Conservation (phyloP, 2,113 vertebrate genomes). For the Petaurus breviceps region DNA sequence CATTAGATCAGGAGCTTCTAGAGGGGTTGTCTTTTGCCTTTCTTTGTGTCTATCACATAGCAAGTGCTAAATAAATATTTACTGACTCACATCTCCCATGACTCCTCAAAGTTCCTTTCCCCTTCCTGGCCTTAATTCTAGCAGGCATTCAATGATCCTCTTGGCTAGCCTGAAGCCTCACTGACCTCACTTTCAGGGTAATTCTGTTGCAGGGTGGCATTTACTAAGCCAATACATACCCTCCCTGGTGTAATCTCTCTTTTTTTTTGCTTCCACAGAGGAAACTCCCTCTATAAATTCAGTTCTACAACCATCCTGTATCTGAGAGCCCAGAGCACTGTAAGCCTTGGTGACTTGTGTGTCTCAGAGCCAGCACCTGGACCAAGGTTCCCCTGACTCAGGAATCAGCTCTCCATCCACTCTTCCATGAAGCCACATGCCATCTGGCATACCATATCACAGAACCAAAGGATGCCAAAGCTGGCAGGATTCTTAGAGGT, state of each 20-base stretch:
- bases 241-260: too few species aligned
- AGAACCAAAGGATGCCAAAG: neutral
- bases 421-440: neutral
- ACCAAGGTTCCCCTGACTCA: neutral
- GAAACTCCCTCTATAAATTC: neutral
- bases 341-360: neutral
- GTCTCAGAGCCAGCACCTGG: neutral
- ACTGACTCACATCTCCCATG: neutral
- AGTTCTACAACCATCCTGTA: neutral
- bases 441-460: neutral
- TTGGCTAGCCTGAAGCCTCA: neutral
- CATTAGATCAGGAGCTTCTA: neutral
- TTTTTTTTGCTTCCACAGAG: too few species aligned
- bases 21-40: neutral
- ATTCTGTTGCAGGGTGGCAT: neutral
- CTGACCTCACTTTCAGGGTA: neutral
- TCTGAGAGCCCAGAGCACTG: too few species aligned
- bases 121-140: neutral
- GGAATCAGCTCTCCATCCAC: neutral
- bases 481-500: constrained; percentile 34
- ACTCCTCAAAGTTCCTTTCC: neutral
- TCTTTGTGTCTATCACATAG: neutral
- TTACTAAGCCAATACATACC: neutral
- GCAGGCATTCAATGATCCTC: neutral
- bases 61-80: too few species aligned